Evolutionary conservation across 2,797 vertebrate genomes (phyloP).

Genomic region (Characodon lateralis): DNA sequence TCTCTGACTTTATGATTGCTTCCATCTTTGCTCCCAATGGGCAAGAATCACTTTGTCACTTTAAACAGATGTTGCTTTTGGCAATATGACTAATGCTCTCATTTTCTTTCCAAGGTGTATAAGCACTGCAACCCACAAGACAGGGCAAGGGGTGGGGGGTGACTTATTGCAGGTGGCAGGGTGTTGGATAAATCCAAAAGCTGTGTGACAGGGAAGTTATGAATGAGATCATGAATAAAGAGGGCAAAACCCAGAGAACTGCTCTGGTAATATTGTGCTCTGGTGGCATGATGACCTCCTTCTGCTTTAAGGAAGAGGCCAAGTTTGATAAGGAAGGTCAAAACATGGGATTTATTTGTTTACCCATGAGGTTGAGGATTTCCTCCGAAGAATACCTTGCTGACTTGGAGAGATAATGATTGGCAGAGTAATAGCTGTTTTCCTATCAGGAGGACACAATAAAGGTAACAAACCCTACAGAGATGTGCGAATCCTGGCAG

Average conservation of each 20-base stretch:
- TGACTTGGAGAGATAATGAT: conserved; percentile 18
- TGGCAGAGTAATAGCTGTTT: conserved; percentile 24
- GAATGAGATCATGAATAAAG: conserved; percentile 25
- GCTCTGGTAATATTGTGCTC: conserved; percentile 8
- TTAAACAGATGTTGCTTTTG: conserved; percentile 26
- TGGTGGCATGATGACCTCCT: not conserved
- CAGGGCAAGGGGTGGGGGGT: not conserved
- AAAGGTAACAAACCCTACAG: conserved; percentile 33
- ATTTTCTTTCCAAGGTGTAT: conserved; percentile 26
- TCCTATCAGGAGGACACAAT: conserved; percentile 21
- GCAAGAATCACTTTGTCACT: conserved; percentile 29
- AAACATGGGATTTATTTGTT: conserved; percentile 21
- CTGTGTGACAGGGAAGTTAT: conserved; percentile 13
- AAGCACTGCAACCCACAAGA: conserved; percentile 14
- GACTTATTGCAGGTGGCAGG: conserved; percentile 17
- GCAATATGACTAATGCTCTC: conserved; percentile 20
- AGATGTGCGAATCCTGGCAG: conserved; percentile 29
- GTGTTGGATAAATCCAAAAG: conserved; percentile 25
- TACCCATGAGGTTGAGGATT: conserved; percentile 14
- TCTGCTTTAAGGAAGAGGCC: conserved; percentile 7
- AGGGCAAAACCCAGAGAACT: conserved; percentile 11
- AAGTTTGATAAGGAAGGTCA: conserved; percentile 12
- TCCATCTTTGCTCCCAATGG: conserved; percentile 1
- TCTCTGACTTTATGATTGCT: conserved; percentile 12
- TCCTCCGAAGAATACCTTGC: conserved; percentile 16